Percentiles rank a stretch among this genome's conserved stretches.
These are phyloP conservation scores for Hymenochirus boettgeri DNA, from an alignment of 2,113 vertebrate genomes.

Conservation along the genomic window DNA sequence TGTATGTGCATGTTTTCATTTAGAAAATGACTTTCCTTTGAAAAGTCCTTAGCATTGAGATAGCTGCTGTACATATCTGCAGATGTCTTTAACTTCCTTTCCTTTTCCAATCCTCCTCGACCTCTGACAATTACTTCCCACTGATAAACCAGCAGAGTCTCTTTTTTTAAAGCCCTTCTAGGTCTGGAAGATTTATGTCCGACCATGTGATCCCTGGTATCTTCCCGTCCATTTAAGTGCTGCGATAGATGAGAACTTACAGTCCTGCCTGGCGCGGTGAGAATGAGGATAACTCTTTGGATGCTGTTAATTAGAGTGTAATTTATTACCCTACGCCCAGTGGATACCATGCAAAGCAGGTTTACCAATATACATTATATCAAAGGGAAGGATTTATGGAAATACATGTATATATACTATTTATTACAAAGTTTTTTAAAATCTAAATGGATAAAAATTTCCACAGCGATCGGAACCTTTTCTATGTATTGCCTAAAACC, in stretches of 20 bases:
- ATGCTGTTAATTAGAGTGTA: background rate
- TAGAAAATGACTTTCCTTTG: too few species aligned
- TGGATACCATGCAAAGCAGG: too few species aligned
- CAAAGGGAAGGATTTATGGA: too few species aligned
- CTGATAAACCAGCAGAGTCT: background rate
- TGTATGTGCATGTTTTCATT: too few species aligned
- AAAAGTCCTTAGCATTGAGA: too few species aligned
- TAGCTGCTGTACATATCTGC: background rate
- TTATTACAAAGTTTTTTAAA: too few species aligned
- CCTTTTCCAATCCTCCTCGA: background rate
- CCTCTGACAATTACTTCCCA: background rate
- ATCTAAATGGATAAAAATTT: too few species aligned
- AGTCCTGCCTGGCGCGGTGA: background rate
- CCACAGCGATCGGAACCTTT: too few species aligned
- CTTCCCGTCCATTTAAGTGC: background rate
- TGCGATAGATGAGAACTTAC: background rate
- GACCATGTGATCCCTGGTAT: background rate
- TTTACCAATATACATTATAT: too few species aligned
- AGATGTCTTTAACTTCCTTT: background rate
- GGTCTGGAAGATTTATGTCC: background rate
- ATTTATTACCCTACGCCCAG: background rate
- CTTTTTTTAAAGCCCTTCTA: background rate
- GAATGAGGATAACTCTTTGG: background rate
- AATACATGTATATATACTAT: too few species aligned
- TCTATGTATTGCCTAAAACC: too few species aligned